phyloP scores from a whole-genome alignment of 1,140 invertebrate species.

The Brachionus calyciflorus region DNA sequence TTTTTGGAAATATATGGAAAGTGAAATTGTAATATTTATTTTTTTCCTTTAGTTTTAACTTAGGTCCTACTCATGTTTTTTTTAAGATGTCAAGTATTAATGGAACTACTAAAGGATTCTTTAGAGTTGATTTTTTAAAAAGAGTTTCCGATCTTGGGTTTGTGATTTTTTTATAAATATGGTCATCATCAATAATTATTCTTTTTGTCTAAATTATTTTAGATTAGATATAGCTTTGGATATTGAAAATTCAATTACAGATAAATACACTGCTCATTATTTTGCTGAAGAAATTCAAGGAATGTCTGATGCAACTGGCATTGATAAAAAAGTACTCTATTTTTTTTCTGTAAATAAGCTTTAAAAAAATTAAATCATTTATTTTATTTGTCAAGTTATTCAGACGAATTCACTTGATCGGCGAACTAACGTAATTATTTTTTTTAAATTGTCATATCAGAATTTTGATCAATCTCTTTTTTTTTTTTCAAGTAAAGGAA shows the following conservation, averaged over 20 bases:
- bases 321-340: slow-evolving; percentile 50
- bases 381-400: slow-evolving; percentile 49
- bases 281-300: slow-evolving; percentile 52
- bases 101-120: slow-evolving; percentile 50
- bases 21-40: slow-evolving; percentile 50
- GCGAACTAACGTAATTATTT: slow-evolving; percentile 50
- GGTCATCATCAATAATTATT: too few species aligned
- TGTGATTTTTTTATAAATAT: too few species aligned
- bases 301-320: slow-evolving; percentile 52
- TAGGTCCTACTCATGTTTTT: neutral
- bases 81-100: slow-evolving; percentile 51
- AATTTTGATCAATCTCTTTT: neutral
- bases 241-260: slow-evolving; percentile 50
- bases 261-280: slow-evolving; percentile 49
- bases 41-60: neutral
- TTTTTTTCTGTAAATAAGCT: neutral
- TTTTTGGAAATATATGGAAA: slow-evolving; percentile 52
- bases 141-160: slow-evolving; percentile 52
- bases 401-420: slow-evolving; percentile 52
- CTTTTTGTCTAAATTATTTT: too few species aligned
- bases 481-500: slow-evolving; percentile 50
- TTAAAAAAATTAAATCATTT: neutral
- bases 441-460: neutral
- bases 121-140: slow-evolving; percentile 52
- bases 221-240: slow-evolving; percentile 52